Base-by-base conservation (phyloP, 1,140 invertebrate genomes). In the Tetragnatha versicolor region DNA sequence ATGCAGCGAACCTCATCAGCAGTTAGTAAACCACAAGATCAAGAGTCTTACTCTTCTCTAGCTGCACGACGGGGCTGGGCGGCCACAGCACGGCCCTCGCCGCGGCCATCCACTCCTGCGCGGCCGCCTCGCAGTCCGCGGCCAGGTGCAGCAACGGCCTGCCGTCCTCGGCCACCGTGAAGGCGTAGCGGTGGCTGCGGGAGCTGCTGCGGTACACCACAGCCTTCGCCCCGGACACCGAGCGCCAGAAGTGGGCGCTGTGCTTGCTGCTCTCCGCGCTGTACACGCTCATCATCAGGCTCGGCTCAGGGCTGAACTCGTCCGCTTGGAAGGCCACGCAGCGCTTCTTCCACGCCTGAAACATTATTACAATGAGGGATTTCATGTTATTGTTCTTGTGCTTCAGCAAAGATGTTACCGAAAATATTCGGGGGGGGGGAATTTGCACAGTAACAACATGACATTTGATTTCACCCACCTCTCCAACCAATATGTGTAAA, bases 11-110 rank as follows among this genome's bases (percentile, higher is more conserved):
- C n/a, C n/a, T n/a, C n/a, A n/a, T n/a, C n/a, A n/a, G n/a, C n/a
- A n/a, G n/a, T n/a, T n/a, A n/a, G n/a, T n/a, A n/a, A n/a, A n/a
- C n/a, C n/a, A n/a, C n/a, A n/a, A n/a, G n/a, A n/a, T n/a, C n/a
- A n/a, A n/a, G n/a, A n/a, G n/a, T n/a, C 68, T 78, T 49, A 82
- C 81, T 60, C 29, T 61, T 80, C 45, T 82, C 80, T 17, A 82
- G 45, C 65, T 82, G 72, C 14, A 81, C 29, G 0, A 79, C 37
- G 0, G 79, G 76, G 42, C 66, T 77, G 0, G 77, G 76, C 2
- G 81, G 81, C 80, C 81, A 82, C 4, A 82, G 63, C 10, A 63
- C 29, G 0, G 61, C 58, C 20, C 81, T 66, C 5, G 81, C 55
- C 22, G 69, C 65, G 0, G 76, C 72, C 78, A 82, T 82, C 81